Percentiles rank a stretch among this genome's conserved stretches.
Conservation (phyloP, 92 coral and sea anemone genomes). For the Palythoa caribaeorum region DNA sequence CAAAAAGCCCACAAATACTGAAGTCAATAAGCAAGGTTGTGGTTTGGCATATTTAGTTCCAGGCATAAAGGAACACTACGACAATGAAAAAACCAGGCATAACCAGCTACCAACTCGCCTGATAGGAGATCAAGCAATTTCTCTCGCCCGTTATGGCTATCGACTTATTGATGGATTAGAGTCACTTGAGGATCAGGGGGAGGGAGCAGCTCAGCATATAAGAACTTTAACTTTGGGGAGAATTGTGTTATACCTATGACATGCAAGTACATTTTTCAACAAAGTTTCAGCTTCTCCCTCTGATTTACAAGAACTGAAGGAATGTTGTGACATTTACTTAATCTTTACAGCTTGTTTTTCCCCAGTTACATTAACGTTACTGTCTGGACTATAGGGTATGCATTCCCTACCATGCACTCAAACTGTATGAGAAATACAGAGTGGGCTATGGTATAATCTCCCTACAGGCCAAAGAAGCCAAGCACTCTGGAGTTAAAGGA, state of each 20-base stretch:
- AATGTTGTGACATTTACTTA: conserved; percentile 57
- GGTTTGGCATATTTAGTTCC: conserved; percentile 64
- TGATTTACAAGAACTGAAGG: conserved; percentile 60
- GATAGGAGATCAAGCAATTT: conserved; percentile 68
- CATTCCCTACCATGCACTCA: conserved; percentile 59
- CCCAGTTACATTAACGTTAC: conserved; percentile 61
- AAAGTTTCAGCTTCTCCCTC: conserved; percentile 18
- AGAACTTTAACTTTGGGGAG: conserved; percentile 68
- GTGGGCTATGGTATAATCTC: conserved; percentile 66
- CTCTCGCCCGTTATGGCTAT: conserved; percentile 66
- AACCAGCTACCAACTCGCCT: conserved; percentile 65
- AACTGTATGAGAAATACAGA: conserved; percentile 38
- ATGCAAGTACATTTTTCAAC: conserved; percentile 48
- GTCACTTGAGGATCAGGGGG: conserved; percentile 27
- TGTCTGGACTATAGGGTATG: conserved; percentile 67
- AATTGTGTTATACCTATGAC: conserved; percentile 55
- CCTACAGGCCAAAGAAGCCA: conserved; percentile 68
- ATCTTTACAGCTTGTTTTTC: conserved; percentile 49
- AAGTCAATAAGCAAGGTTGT: conserved; percentile 54
- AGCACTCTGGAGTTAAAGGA: conserved; percentile 62
- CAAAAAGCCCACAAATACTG: conserved; percentile 22
- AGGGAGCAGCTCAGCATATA: conserved; percentile 57
- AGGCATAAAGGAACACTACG: conserved; percentile 56
- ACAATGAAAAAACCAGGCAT: conserved; percentile 60
- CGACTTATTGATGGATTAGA: conserved; percentile 62